A percentile compares a stretch with the other conserved stretches of the same genome.
These are phyloP conservation scores for Auanema freiburgensis DNA, from an alignment of 2,888 invertebrate species.

Conservation along the genomic window DNA sequence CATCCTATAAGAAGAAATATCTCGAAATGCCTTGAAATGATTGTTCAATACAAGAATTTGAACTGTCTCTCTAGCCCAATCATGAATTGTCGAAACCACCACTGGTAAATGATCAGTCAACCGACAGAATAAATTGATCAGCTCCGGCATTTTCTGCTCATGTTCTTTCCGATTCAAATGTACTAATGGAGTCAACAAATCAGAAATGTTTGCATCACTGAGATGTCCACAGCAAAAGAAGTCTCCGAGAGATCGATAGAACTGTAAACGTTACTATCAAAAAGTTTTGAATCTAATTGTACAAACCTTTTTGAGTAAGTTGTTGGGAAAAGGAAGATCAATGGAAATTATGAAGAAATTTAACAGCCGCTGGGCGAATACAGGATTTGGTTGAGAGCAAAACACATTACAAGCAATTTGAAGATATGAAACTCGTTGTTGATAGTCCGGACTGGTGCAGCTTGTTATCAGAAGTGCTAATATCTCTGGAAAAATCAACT, in stretches of 20 bases:
- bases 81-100: constrained; percentile 4
- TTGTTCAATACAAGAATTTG: not conserved
- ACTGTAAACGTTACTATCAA: constrained; percentile 4
- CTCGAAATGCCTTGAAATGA: not conserved
- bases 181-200: not conserved
- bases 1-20: not conserved
- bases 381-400: constrained; percentile 6
- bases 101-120: constrained; percentile 21
- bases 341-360: constrained; percentile 7
- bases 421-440: constrained; percentile 5
- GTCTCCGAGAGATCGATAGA: not conserved
- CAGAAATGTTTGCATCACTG: not conserved
- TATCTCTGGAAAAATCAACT: not conserved
- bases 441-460: not conserved
- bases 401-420: constrained; percentile 15
- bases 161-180: not conserved
- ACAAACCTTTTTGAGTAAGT: constrained; percentile 6
- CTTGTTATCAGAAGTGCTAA: not conserved
- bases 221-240: constrained; percentile 8
- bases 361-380: constrained; percentile 5
- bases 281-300: not conserved
- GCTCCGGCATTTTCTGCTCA: not conserved
- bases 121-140: constrained; percentile 31
- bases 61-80: constrained; percentile 12
- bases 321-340: not conserved